Conservation (phyloP, 2,797 vertebrate species). For the Allobates femoralis region DNA sequence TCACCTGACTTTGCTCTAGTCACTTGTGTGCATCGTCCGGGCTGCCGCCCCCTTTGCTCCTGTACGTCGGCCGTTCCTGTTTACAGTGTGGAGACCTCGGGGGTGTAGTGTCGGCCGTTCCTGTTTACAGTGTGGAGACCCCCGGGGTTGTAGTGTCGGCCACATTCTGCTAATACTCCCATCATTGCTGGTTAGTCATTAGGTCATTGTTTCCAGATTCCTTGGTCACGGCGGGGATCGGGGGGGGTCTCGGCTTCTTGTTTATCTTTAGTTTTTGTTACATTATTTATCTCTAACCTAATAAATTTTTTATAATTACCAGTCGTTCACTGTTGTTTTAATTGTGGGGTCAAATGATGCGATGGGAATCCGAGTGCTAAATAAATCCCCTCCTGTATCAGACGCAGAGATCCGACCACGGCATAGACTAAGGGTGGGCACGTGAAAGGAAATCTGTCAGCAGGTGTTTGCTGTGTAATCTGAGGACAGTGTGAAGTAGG, state of each 20-base stretch:
- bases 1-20: neutral
- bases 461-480: no score
- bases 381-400: no score
- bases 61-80: neutral
- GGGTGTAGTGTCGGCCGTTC: neutral
- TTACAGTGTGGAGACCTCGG: neutral
- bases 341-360: neutral
- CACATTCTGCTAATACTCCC: neutral
- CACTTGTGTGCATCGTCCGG: neutral
- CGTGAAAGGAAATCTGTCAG: no score
- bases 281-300: slow-evolving; percentile 10
- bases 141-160: neutral
- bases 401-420: no score
- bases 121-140: neutral
- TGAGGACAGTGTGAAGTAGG: no score
- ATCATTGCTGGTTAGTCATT: neutral
- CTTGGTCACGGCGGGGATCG: neutral
- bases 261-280: neutral
- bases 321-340: neutral
- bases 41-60: neutral
- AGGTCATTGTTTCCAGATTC: neutral
- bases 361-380: no score
- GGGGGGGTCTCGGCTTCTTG: neutral
- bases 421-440: no score
- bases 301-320: neutral